Evolutionary conservation across 2,113 vertebrate genomes (phyloP).

Genomic region (Haemorhous mexicanus): DNA sequence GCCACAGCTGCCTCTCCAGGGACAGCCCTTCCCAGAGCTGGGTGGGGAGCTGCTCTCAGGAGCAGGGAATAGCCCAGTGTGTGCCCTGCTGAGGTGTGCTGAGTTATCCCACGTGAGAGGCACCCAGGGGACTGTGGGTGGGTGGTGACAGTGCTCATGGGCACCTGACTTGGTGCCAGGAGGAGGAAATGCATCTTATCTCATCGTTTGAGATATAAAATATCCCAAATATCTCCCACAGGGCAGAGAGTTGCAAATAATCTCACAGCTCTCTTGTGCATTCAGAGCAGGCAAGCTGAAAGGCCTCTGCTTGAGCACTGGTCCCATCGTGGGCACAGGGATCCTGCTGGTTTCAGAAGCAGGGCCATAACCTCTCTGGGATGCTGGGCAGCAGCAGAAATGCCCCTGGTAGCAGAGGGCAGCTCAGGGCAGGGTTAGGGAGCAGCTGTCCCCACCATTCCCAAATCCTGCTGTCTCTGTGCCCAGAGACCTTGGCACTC

Average conservation of each 20-base stretch:
- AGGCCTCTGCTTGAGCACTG: neutral
- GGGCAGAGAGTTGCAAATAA: neutral
- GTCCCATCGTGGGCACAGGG: neutral
- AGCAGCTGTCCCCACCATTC: neutral
- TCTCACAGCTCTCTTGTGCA: neutral
- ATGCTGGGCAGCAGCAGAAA: neutral
- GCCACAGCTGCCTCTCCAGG: neutral
- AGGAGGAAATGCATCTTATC: neutral
- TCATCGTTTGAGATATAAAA: neutral
- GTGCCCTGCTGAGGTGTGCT: neutral
- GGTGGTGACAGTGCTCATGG: accelerated
- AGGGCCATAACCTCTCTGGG: neutral
- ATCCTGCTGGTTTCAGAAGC: neutral
- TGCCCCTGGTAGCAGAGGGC: neutral
- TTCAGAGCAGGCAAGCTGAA: neutral
- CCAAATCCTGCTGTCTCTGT: neutral
- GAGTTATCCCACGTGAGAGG: neutral
- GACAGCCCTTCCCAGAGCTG: neutral
- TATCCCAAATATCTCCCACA: neutral
- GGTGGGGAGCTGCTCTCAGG: neutral
- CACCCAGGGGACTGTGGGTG: neutral
- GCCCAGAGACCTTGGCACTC: neutral
- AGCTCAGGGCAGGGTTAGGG: neutral
- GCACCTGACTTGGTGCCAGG: neutral
- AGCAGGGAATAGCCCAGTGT: no score